Conservation (phyloP, 2,888 invertebrate species). For the Apodemia mormo region DNA sequence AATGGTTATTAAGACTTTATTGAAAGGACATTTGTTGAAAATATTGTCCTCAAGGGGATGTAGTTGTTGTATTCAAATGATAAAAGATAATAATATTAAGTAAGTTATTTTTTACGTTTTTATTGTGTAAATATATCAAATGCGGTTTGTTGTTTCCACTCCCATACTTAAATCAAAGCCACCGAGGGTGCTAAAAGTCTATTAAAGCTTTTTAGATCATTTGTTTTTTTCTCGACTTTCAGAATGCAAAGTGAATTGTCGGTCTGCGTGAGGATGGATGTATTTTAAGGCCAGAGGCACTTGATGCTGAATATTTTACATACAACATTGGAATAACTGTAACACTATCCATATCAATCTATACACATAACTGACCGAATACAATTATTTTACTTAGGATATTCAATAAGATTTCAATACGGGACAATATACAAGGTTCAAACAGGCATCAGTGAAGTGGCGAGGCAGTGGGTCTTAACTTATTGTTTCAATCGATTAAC, state of each 20-base stretch:
- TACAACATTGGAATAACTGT: slow-evolving; percentile 24
- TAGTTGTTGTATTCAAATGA: slow-evolving; percentile 81
- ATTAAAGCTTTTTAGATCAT: slow-evolving; percentile 74
- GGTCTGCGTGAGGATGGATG: slow-evolving; percentile 43
- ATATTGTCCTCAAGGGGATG: slow-evolving; percentile 75
- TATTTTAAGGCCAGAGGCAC: slow-evolving; percentile 22
- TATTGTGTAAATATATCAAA: slow-evolving; percentile 78
- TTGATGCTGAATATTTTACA: slow-evolving; percentile 10
- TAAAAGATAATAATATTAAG: slow-evolving; percentile 80
- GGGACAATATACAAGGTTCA: slow-evolving; percentile 36
- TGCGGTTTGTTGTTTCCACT: slow-evolving; percentile 74
- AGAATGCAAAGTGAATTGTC: slow-evolving; percentile 45
- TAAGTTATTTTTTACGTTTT: slow-evolving; percentile 83
- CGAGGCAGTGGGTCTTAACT: slow-evolving; percentile 45
- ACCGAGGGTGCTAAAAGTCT: slow-evolving; percentile 80
- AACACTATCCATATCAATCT: slow-evolving; percentile 36
- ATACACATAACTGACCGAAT: slow-evolving; percentile 32
- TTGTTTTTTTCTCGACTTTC: slow-evolving; percentile 47
- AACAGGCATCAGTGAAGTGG: slow-evolving; percentile 38
- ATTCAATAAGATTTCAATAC: slow-evolving; percentile 38
- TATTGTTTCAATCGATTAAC: slow-evolving; percentile 56
- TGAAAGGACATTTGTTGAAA: slow-evolving; percentile 77
- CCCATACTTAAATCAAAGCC: slow-evolving; percentile 67
- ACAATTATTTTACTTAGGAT: slow-evolving; percentile 41
- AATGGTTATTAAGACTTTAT: slow-evolving; percentile 79